Conservation (phyloP, 2,888 invertebrate genomes). For the Dione vanillae region DNA sequence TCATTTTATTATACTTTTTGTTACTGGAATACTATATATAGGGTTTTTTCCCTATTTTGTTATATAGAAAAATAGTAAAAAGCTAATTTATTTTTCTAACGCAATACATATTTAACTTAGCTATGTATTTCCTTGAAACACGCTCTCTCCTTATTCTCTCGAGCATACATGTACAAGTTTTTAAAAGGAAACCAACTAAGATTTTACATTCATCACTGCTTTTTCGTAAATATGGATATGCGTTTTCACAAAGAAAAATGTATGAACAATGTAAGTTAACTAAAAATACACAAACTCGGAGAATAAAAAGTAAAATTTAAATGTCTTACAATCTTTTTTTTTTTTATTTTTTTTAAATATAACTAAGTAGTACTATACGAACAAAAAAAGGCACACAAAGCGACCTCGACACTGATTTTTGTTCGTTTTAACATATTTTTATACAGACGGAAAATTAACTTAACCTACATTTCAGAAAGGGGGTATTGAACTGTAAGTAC, state of each 20-base stretch:
- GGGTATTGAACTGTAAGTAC: conserved; percentile 7
- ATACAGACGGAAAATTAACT: neutral
- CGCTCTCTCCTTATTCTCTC: conserved; percentile 36
- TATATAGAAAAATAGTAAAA: neutral
- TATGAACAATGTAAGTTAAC: neutral
- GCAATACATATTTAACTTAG: conserved; percentile 6
- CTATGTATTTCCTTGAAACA: conserved; percentile 35
- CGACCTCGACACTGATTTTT: neutral
- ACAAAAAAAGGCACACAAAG: no score
- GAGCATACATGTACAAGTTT: conserved; percentile 27
- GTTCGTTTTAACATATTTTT: neutral
- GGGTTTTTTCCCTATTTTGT: neutral
- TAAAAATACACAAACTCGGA: neutral
- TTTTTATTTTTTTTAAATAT: neutral
- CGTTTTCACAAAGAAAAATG: neutral
- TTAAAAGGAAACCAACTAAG: conserved; percentile 8
- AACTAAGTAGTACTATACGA: no score
- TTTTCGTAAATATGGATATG: conserved; percentile 1
- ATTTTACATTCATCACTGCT: neutral
- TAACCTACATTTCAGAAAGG: neutral
- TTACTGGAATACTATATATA: no score
- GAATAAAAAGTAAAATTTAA: neutral
- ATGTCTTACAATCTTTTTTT: neutral
- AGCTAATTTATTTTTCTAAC: neutral
- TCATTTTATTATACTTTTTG: no score